Base-by-base conservation (phyloP, 2,888 invertebrate species). In the Nycteola revayana region DNA sequence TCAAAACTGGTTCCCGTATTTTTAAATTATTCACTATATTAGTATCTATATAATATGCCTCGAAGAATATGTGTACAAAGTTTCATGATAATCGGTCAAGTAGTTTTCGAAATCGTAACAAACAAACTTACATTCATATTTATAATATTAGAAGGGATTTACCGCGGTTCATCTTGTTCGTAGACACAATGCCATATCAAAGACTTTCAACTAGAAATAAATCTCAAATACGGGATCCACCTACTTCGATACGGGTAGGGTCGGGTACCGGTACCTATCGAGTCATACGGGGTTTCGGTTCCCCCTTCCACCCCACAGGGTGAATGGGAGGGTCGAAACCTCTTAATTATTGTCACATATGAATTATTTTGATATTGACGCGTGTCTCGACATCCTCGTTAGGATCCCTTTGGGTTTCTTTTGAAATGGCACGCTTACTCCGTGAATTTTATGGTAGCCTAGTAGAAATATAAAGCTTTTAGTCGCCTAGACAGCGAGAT, bases 291-390 rank as follows among this genome's bases (percentile, higher is more conserved):
- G 68, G 59, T 51, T 58, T 49, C 42, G 48, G 31, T 29, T 42
- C 55, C 57, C 60, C 54, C 42, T 36, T 48, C 42, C 53, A 55
- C 60, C 42, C 66, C 64, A 36, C 49, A 64, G 71, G 75, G 63
- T 42, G 49, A 48, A 42, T 41, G 60, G 68, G 57, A 51, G 57
- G 58, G 58, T 49, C 54, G 58, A 49, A 57, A 57, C 57, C 57
- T 57, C 81, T 78, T 81, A 84, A 85, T 84, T 85, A 85, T 84
- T 82, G 82, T 82, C 80, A 81, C 81, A 82, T 84, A 76, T 81
- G 83, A 83, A 78, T 83, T 82, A 83, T 83, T 82, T 82, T 75
- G 77, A 74, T 80, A 83, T 81, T 75, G 82, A 77, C 75, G 77
- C 71, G 67, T 51, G 60, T 46, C 56, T 60, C 60, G 48, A 49